Evolutionary conservation across 2,797 vertebrate genomes (phyloP).

Genomic region (Sebastolobus altivelis): DNA sequence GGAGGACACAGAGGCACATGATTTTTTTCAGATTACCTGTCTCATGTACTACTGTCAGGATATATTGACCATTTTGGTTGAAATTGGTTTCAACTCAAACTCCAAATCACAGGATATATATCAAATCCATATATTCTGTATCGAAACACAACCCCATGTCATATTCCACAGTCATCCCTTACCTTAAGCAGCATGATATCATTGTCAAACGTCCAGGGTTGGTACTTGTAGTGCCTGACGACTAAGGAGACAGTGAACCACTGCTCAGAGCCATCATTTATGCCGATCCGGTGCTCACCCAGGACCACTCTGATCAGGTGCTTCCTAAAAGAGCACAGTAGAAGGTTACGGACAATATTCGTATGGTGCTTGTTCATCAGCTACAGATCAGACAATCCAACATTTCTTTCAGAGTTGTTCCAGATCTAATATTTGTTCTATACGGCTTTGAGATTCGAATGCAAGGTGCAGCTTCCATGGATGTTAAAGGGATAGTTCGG

Average conservation of each 20-base stretch:
- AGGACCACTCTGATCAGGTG: slow-evolving; percentile 78
- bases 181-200: slow-evolving; percentile 89
- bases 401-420: not conserved
- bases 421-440: not conserved
- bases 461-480: not conserved
- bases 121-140: not conserved
- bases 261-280: slow-evolving; percentile 75
- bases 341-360: not conserved
- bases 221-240: slow-evolving; percentile 70
- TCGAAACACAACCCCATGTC: not conserved
- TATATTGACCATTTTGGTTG: no score
- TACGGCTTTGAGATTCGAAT: not conserved
- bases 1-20: no score
- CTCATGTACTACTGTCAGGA: no score
- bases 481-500: not conserved
- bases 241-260: slow-evolving; percentile 69
- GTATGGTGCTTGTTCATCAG: not conserved
- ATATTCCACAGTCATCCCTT: not conserved
- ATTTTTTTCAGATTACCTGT: no score
- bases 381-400: not conserved
- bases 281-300: slow-evolving; percentile 71
- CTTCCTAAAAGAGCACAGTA: slow-evolving; percentile 54
- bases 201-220: slow-evolving; percentile 76
- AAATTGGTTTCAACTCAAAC: not conserved
- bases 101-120: not conserved